Evolutionary conservation across 1,140 invertebrate genomes (phyloP).

Genomic region (Cherax destructor): DNA sequence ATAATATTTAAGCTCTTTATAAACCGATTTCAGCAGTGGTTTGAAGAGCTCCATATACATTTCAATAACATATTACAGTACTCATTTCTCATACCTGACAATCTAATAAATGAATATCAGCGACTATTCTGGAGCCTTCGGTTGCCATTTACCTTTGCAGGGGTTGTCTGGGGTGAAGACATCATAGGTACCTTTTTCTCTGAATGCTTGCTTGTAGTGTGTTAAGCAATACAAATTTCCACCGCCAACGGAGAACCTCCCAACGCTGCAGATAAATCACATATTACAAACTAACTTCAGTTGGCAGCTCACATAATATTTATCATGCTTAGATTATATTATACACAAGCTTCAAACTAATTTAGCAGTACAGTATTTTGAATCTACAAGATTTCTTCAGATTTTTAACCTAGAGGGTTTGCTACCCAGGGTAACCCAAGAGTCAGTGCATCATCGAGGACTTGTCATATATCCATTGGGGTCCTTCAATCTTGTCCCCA

Average conservation of each 20-base stretch:
- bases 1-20: neutral
- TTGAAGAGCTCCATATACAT: neutral
- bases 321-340: too few relatives aligned
- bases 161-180: constrained; percentile 73
- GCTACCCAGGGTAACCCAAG: too few relatives aligned
- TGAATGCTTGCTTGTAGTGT: constrained; percentile 89
- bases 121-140: constrained; percentile 42
- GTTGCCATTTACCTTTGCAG: constrained; percentile 61
- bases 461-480: too few relatives aligned
- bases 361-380: too few relatives aligned
- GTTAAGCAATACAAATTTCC: constrained; percentile 86
- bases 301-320: too few relatives aligned
- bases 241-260: constrained; percentile 75
- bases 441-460: too few relatives aligned
- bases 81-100: neutral
- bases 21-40: neutral
- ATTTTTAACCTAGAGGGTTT: too few relatives aligned
- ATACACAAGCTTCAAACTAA: too few relatives aligned
- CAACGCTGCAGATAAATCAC: constrained; percentile 57
- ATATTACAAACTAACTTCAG: too few relatives aligned
- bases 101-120: neutral
- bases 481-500: too few relatives aligned
- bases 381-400: too few relatives aligned
- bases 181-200: constrained; percentile 90
- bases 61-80: neutral